A percentile compares a stretch with the other conserved stretches of the same genome.
Conservation (phyloP, 2,797 vertebrate genomes). For the Hemibagrus guttatus region DNA sequence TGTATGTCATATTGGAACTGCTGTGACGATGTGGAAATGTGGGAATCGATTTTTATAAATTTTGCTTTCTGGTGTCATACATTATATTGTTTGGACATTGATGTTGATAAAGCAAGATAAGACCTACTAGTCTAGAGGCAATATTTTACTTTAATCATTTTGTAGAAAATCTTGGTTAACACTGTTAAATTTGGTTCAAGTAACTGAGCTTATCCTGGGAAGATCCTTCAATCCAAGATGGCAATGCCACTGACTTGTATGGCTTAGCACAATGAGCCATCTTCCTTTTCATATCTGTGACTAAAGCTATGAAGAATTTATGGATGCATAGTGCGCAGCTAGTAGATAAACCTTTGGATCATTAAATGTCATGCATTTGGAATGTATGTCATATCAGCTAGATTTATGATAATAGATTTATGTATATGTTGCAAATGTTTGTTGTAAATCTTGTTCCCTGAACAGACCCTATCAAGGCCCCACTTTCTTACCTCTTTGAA, state of each 20-base stretch:
- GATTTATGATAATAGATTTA: neutral
- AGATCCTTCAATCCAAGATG: neutral
- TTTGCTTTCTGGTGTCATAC: neutral
- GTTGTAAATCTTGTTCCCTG: conserved; percentile 13
- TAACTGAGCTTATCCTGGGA: neutral
- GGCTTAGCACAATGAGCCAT: neutral
- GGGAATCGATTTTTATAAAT: neutral
- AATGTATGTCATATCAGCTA: neutral
- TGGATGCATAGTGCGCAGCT: neutral
- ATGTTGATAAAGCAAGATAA: neutral
- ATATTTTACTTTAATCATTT: neutral
- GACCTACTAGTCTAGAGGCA: neutral
- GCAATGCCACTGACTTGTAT: neutral
- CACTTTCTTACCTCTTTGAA: conserved; percentile 92
- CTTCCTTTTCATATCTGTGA: neutral
- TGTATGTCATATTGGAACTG: too few species aligned
- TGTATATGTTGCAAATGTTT: conserved; percentile 33
- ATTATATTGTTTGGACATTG: neutral
- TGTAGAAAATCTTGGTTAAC: neutral
- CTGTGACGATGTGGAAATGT: neutral
- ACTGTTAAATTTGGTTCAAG: neutral
- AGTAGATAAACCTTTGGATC: neutral
- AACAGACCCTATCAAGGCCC: conserved; percentile 84
- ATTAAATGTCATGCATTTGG: neutral
- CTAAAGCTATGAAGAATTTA: neutral